Conservation (phyloP, 2,113 vertebrate species). For the Aldabrachelys gigantea region DNA sequence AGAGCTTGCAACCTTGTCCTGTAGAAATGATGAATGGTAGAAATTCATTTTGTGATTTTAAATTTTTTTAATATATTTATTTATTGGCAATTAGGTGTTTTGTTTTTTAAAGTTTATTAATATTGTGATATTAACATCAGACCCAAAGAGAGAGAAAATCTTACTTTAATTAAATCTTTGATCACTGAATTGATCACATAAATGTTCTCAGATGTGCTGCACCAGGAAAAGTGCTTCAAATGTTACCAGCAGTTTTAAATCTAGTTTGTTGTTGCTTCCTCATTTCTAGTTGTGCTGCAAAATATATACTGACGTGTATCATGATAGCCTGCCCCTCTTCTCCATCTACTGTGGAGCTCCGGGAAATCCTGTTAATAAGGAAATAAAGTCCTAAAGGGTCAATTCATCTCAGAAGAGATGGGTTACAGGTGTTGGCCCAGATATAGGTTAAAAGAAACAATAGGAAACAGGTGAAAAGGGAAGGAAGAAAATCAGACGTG, state of each 20-base stretch:
- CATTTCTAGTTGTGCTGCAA: conserved; percentile 56
- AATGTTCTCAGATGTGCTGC: conserved; percentile 55
- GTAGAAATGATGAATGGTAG: conserved; percentile 21
- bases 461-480: conserved; percentile 12
- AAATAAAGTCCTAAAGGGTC: conserved; percentile 64
- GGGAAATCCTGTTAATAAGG: conserved; percentile 56
- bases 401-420: conserved; percentile 71
- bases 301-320: conserved; percentile 66
- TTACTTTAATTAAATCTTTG: conserved; percentile 69
- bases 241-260: conserved; percentile 66
- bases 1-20: not conserved
- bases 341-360: conserved; percentile 42
- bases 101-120: conserved; percentile 60
- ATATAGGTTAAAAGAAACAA: conserved; percentile 25
- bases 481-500: conserved; percentile 17
- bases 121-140: conserved; percentile 52
- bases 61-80: not conserved
- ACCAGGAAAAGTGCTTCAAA: conserved; percentile 63
- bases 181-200: conserved; percentile 73
- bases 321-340: conserved; percentile 59
- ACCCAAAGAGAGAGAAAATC: conserved; percentile 60
- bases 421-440: conserved; percentile 62
- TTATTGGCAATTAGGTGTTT: not conserved
- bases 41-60: conserved; percentile 23
- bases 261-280: conserved; percentile 62